Percentiles rank a stretch among this genome's conserved stretches.
These are phyloP conservation scores for Pemphigus obesinymphae DNA, from an alignment of 1,140 invertebrate species.

Conservation along the genomic window DNA sequence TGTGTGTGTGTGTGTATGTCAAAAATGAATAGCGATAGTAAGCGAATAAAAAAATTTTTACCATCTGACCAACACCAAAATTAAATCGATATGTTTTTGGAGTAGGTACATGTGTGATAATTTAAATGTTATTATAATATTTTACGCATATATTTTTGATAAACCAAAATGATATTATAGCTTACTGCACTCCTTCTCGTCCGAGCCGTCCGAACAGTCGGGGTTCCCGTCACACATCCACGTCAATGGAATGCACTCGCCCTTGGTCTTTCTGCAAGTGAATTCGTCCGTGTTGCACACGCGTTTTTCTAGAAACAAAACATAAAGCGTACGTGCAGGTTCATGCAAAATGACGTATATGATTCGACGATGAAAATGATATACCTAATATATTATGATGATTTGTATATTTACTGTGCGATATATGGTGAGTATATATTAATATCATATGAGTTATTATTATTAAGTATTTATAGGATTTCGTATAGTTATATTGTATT, in stretches of 20 bases:
- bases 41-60: neutral
- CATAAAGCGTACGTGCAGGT: neutral
- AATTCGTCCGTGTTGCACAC: slow-evolving; percentile 78
- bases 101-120: too few relatives aligned
- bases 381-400: neutral
- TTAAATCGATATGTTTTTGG: too few relatives aligned
- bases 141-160: too few relatives aligned
- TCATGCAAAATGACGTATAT: neutral
- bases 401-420: neutral
- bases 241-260: slow-evolving; percentile 80
- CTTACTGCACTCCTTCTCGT: slow-evolving; percentile 88
- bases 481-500: too few relatives aligned
- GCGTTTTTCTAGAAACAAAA: slow-evolving; percentile 40
- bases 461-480: neutral
- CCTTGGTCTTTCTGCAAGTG: slow-evolving; percentile 69
- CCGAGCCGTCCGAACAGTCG: slow-evolving; percentile 83
- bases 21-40: neutral
- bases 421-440: neutral
- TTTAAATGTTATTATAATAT: too few relatives aligned
- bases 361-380: neutral
- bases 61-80: too few relatives aligned
- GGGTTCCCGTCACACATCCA: slow-evolving; percentile 87
- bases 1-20: neutral
- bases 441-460: neutral
- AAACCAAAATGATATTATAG: neutral